These are phyloP conservation scores for Anthonomus grandis DNA, from an alignment of 1,140 invertebrate species.

Conservation along the genomic window DNA sequence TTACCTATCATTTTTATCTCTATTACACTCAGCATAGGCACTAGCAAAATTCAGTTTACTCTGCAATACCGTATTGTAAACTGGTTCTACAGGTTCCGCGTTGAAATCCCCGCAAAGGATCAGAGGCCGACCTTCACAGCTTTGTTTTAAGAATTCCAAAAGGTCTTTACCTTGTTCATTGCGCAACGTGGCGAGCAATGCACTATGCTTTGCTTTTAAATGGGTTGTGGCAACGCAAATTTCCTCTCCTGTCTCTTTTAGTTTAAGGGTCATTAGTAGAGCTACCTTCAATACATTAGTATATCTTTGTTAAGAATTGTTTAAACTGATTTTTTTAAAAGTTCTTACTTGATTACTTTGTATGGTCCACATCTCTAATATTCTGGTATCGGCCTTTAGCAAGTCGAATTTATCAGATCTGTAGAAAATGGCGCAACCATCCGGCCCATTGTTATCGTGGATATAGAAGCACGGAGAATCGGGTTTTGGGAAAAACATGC, in stretches of 20 bases:
- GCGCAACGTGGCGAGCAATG: constrained; percentile 64
- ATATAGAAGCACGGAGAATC: constrained; percentile 77
- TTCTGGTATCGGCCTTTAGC: constrained; percentile 56
- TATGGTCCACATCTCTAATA: constrained; percentile 67
- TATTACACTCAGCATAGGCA: constrained; percentile 51
- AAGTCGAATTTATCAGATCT: constrained; percentile 61
- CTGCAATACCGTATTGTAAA: constrained; percentile 60
- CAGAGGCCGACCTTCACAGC: constrained; percentile 55
- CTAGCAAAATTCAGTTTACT: constrained; percentile 51
- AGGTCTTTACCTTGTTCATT: constrained; percentile 75
- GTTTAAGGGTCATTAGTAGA: constrained; percentile 56
- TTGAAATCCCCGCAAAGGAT: constrained; percentile 78
- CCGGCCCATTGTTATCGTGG: constrained; percentile 70
- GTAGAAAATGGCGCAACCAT: constrained; percentile 79
- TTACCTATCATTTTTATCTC: constrained; percentile 14
- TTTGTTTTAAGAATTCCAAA: constrained; percentile 58
- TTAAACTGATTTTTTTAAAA: constrained; percentile 8
- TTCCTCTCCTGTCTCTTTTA: constrained; percentile 55
- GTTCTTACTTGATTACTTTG: constrained; percentile 65
- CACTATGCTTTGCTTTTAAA: constrained; percentile 71
- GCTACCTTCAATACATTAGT: constrained; percentile 61
- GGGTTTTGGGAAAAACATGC: constrained; percentile 73
- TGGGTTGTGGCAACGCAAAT: constrained; percentile 74
- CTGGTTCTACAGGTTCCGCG: constrained; percentile 69
- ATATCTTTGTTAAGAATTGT: neutral